phyloP scores from a whole-genome alignment of 2,888 invertebrate species.

The Druceiella hillmani region DNA sequence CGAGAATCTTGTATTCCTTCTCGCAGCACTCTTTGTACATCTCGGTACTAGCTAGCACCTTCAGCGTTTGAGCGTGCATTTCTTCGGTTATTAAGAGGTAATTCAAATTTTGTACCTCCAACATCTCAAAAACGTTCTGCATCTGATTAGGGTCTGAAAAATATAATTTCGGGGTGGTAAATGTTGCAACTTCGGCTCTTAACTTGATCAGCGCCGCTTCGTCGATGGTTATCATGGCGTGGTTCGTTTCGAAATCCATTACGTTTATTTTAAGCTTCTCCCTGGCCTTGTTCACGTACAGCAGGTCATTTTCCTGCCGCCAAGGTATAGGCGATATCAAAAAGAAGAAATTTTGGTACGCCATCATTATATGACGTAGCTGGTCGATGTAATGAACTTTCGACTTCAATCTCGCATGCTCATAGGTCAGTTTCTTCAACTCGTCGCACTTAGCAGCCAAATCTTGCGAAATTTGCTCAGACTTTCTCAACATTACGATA shows the following conservation, averaged over 20 bases:
- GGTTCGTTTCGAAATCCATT: conserved; percentile 35
- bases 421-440: conserved; percentile 38
- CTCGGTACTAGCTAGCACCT: conserved; percentile 35
- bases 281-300: conserved; percentile 31
- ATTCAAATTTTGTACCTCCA: conserved; percentile 45
- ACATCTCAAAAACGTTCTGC: conserved; percentile 33
- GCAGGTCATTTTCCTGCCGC: conserved; percentile 38
- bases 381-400: conserved; percentile 45
- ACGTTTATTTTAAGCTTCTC: conserved; percentile 31
- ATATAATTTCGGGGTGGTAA: conserved; percentile 38
- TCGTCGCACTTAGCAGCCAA: conserved; percentile 38
- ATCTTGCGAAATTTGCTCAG: conserved; percentile 39
- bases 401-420: conserved; percentile 39
- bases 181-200: no score
- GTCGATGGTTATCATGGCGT: conserved; percentile 30
- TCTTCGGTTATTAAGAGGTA: conserved; percentile 43
- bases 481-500: conserved; percentile 43
- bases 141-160: conserved; percentile 40
- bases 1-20: conserved; percentile 34
- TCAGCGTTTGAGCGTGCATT: conserved; percentile 37
- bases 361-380: conserved; percentile 38
- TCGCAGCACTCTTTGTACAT: conserved; percentile 31
- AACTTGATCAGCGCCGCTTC: no score
- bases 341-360: conserved; percentile 42
- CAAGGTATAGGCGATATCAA: conserved; percentile 40